These are phyloP conservation scores for Nannoperca australis DNA, from an alignment of 2,797 vertebrate species.

Conservation along the genomic window DNA sequence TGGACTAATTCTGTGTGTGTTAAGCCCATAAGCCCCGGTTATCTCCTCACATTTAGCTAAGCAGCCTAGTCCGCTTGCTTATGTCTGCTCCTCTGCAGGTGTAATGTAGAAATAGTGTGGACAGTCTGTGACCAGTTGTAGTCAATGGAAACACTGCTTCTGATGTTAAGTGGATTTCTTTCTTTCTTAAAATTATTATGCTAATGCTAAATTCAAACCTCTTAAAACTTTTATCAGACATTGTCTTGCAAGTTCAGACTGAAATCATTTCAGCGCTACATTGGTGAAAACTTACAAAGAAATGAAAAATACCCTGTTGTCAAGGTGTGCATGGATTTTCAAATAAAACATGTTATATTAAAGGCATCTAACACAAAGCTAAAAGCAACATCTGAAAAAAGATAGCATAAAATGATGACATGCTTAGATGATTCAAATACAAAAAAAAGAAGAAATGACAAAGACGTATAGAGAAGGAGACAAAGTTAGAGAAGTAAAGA, in stretches of 20 bases:
- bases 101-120: not conserved
- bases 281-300: constrained; percentile 18
- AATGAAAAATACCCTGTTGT: constrained; percentile 25
- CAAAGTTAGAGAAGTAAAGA: not conserved
- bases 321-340: constrained; percentile 7
- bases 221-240: constrained; percentile 1
- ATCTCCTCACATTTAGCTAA: constrained; percentile 76
- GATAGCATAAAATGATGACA: not conserved
- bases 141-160: not conserved
- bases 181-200: not conserved
- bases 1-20: constrained; percentile 66
- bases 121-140: not conserved
- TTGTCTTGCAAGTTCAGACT: not conserved
- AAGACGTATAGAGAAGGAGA: not conserved
- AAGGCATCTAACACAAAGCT: not conserved
- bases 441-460: not conserved
- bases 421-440: not conserved
- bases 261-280: not conserved
- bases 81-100: constrained; percentile 48
- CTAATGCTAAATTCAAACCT: constrained; percentile 12
- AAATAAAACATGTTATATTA: constrained; percentile 2
- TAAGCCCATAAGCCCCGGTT: constrained; percentile 76
- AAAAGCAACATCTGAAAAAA: not conserved
- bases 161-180: not conserved
- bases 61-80: constrained; percentile 59